Base-by-base conservation (phyloP, 2,888 invertebrate species). In the Endomychus coccineus region DNA sequence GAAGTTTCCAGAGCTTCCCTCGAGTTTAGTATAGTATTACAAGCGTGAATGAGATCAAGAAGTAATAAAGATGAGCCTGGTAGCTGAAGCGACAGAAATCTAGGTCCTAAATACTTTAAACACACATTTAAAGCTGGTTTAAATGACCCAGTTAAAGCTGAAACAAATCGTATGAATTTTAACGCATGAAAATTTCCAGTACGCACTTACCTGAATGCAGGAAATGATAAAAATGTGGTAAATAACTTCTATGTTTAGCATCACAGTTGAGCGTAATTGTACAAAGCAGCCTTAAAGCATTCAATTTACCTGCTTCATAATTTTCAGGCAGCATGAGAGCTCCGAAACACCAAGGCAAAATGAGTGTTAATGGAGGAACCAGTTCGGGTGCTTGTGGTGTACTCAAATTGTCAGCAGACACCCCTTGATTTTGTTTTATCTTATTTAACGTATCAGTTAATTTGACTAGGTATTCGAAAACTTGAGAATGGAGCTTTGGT, bases 311-410 rank as follows among this genome's bases (percentile, higher is more conserved):
- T 39, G 73, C 49, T 55, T 77, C 83, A 66, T 80, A 90, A 23
- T 77, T 66, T 41, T 71, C 75, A 27, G 85, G 78, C 47, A 91
- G 66, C n/a, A 77, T 73, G 34, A 90, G 71, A 1, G 90, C 90
- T 61, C 91, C 88, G 64, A 94, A 89, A 61, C 95, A 89, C 95
- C 95, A 96, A 11, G 94, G 89, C 27, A 91, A 79, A 54, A 94
- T 83, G 44, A 92, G 74, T 43, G 86, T 83, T 50, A 92, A 71
- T 1, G 95, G 95, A 33, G 89, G 89, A 45, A 86, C 78, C 33
- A 85, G 67, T 41, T 79, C 77, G 2, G 87, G 84, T 9, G 79
- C 77, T 16, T 77, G 71, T n/a, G 85, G 86, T 5, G 84, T 83
- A 32, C 71, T 76, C 58, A 78, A 76, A 67, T 84, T 86, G 59